Percentiles rank a stretch among this genome's conserved stretches.
Conservation (phyloP, 2,888 invertebrate species). For the Chorisops tibialis region DNA sequence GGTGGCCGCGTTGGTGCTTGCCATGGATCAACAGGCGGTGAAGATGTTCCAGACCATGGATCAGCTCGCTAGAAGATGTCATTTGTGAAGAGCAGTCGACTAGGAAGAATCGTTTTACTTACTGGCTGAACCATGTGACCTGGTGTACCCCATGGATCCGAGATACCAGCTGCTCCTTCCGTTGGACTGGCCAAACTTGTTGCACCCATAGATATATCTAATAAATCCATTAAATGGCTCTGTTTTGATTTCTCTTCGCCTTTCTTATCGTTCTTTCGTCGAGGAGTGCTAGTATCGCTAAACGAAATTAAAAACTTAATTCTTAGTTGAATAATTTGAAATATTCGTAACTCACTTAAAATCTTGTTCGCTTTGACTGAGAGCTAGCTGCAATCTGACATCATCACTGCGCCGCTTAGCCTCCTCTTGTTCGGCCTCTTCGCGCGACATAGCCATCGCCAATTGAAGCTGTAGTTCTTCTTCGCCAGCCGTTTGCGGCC, state of each 20-base stretch:
- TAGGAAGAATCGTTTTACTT: too few relatives aligned
- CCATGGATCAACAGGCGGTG: constrained; percentile 51
- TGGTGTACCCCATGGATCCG: constrained; percentile 75
- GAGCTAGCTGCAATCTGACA: constrained; percentile 89
- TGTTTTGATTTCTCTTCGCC: constrained; percentile 48
- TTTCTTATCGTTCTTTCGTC: constrained; percentile 17
- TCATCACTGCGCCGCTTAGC: constrained; percentile 91
- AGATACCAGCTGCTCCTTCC: constrained; percentile 46
- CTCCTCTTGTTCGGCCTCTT: constrained; percentile 97
- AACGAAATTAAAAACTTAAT: too few relatives aligned
- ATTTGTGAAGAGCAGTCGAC: background rate
- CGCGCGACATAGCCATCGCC: constrained; percentile 96
- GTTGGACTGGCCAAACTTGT: constrained; percentile 56
- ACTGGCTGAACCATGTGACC: constrained; percentile 54
- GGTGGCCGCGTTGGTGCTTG: constrained; percentile 42
- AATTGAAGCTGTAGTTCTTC: constrained; percentile 97
- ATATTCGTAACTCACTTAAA: constrained; percentile 63
- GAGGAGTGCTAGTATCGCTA: constrained; percentile 8
- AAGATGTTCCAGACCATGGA: constrained; percentile 50
- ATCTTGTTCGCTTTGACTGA: constrained; percentile 92
- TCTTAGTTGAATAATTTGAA: background rate
- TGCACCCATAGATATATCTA: constrained; percentile 74
- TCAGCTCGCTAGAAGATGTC: constrained; percentile 40
- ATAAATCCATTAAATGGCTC: constrained; percentile 77
- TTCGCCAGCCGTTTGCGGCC: constrained; percentile 95